phyloP scores from a whole-genome alignment of 2,888 invertebrate genomes.

The Leptopilina myrica region DNA sequence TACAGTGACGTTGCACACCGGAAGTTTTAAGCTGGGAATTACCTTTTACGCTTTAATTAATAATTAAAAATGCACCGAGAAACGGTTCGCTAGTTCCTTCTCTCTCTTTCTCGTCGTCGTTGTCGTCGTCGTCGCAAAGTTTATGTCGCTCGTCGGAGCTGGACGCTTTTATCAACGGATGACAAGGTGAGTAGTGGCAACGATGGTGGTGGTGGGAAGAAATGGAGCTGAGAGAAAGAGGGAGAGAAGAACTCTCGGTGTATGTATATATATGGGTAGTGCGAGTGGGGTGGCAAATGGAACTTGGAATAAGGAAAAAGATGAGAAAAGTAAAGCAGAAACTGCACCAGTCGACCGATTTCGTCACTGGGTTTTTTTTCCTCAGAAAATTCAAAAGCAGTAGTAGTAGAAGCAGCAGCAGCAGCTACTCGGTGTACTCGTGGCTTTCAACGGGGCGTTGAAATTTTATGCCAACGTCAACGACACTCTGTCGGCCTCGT shows the following conservation, averaged over 20 bases:
- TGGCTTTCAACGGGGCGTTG: slow-evolving; percentile 48
- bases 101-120: no score
- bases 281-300: slow-evolving; percentile 7
- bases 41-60: slow-evolving; percentile 59
- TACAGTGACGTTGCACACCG: slow-evolving; percentile 28
- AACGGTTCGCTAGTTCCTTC: slow-evolving; percentile 7
- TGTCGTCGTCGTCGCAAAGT: slow-evolving; percentile 7
- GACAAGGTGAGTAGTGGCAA: slow-evolving; percentile 18
- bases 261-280: no score
- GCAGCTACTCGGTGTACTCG: slow-evolving; percentile 10
- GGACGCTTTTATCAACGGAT: slow-evolving; percentile 35
- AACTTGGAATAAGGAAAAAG: slow-evolving; percentile 30
- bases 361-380: slow-evolving; percentile 33
- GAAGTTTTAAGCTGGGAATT: slow-evolving; percentile 55
- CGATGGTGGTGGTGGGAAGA: not conserved
- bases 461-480: slow-evolving; percentile 50
- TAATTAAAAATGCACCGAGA: slow-evolving; percentile 60
- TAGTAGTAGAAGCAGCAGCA: not conserved
- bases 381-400: slow-evolving; percentile 34
- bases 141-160: slow-evolving; percentile 19
- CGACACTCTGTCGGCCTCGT: slow-evolving; percentile 44
- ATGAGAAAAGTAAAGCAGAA: slow-evolving; percentile 34
- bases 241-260: no score
- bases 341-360: slow-evolving; percentile 37
- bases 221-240: slow-evolving; percentile 1